Base-by-base conservation (phyloP, 2,888 invertebrate genomes). In the Mylabris sibirica region DNA sequence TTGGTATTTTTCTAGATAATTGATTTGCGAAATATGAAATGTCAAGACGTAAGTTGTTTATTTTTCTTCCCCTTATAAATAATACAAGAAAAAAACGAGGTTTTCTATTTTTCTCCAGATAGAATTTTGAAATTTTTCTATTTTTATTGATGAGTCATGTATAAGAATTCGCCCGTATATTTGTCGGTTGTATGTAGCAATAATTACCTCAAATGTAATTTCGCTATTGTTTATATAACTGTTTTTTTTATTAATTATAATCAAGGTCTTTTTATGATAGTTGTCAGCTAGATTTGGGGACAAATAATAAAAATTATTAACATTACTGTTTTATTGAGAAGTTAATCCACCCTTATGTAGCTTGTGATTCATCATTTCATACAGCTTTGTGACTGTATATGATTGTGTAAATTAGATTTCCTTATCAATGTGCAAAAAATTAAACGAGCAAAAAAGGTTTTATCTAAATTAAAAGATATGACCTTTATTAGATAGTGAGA, bases 41-140 rank as follows among this genome's bases (percentile, higher is more conserved):
- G 80, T 78, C 78, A 77, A 80, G 77, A 79, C 78, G 80, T 80
- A 76, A 80, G 80, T 79, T 49, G n/a, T 30, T 65, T 60, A 44
- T 26, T 34, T 49, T 22, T 30, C 30, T 30, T 6, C 30, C 30
- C 26, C 30, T 8, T 30, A 30, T 30, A 30, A 30, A 30, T 30
- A 30, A 49, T n/a, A 49, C 5, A 60, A 30, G 1, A 34, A 17
- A 20, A 49, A 26, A 20, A 41, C 41, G 14, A 41, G 14, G 9
- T 35, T 35, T 35, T 12, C n/a, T 5, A 63, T 49, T 49, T 49
- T 20, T 9, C 20, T 49, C 3, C 0, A 8, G 17, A 20, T 6
- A 49, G 17, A 49, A 49, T 20, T 49, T 17, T 17, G 17, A 5
- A 49, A 49, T 20, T 11, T n/a, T 14, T 49, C 17, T 49, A 49